Base-by-base conservation (phyloP, 2,797 vertebrate genomes). In the Sebastes aleutianus region DNA sequence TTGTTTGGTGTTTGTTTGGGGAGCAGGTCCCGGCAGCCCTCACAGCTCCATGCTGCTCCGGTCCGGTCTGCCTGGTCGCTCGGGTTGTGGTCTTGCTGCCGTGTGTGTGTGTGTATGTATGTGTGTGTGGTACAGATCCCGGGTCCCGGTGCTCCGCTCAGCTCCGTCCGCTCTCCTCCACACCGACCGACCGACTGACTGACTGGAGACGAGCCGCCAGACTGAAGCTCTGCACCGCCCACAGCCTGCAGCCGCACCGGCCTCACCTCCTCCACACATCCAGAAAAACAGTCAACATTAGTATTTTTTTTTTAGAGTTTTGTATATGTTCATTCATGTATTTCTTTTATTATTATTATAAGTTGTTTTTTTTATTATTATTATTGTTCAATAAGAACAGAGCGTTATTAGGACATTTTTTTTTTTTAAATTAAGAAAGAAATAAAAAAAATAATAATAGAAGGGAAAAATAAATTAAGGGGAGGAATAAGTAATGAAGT, bases 211-310 rank as follows among this genome's bases (percentile, higher is more conserved):
- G 10, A 77, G 80, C 85, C 80, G 76, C 56, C 74, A 70, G 83
- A 81, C 34, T 29, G 79, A 18, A 13, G 82, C 71, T 36, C 85
- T 78, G 93, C 93, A 72, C 94, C 94, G 86, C 93, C 94, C 94
- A 91, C 93, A 90, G 76, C 78, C 78, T 76, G 59, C 70, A 59
- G 70, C 14, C 78, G 20, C 80, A 43, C 78, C 76, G 74, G 75
- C 73, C 80, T 57, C 64, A 31, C 78, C 58, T 64, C 84, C 80
- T 72, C 80, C 74, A 32, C 66, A 74, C 67, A 62, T 2, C 68
- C 22, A 13, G 53, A 34, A 16, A 64, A 20, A 20, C 18, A 50
- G 16, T 50, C 5, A 16, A 43, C 12, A 47, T 47, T 47, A 0
- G 16, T 47, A 16, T 47, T 0, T 47, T 7, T 47, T 5, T 5